Conservation (phyloP, 2,888 invertebrate species). For the Drosophila heteroneura region DNA sequence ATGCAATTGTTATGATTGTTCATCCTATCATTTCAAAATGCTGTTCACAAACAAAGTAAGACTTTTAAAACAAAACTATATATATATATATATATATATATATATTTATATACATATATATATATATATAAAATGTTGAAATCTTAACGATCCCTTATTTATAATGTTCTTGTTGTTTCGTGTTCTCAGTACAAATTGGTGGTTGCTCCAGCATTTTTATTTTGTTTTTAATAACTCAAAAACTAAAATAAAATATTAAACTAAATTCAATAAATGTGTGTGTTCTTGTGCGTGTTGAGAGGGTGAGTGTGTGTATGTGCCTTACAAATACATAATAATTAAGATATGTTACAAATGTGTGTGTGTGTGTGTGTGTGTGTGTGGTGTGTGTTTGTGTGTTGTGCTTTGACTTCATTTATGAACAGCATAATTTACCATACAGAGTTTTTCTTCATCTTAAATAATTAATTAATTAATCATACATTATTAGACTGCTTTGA, state of each 20-base stretch:
- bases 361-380: not conserved
- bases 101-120: not conserved
- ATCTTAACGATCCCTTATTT: conserved; percentile 11
- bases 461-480: conserved; percentile 26
- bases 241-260: conserved; percentile 15
- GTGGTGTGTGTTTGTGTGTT: conserved; percentile 16
- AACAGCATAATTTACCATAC: conserved; percentile 70
- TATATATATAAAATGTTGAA: conserved; percentile 1
- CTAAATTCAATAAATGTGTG: conserved; percentile 13
- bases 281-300: conserved; percentile 1
- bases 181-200: conserved; percentile 36
- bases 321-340: conserved; percentile 19
- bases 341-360: conserved; percentile 34
- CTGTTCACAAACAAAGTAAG: conserved; percentile 72
- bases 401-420: conserved; percentile 76
- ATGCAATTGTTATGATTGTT: conserved; percentile 1
- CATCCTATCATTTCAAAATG: conserved; percentile 38
- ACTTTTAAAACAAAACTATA: conserved; percentile 29
- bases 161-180: conserved; percentile 10
- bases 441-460: conserved; percentile 24
- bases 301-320: conserved; percentile 2
- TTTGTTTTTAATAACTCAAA: conserved; percentile 10
- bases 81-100: not conserved
- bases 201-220: conserved; percentile 32
- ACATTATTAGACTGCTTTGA: conserved; percentile 15